Evolutionary conservation across 92 coral and sea anemone species (phyloP).

Genomic region (Montipora capitata): DNA sequence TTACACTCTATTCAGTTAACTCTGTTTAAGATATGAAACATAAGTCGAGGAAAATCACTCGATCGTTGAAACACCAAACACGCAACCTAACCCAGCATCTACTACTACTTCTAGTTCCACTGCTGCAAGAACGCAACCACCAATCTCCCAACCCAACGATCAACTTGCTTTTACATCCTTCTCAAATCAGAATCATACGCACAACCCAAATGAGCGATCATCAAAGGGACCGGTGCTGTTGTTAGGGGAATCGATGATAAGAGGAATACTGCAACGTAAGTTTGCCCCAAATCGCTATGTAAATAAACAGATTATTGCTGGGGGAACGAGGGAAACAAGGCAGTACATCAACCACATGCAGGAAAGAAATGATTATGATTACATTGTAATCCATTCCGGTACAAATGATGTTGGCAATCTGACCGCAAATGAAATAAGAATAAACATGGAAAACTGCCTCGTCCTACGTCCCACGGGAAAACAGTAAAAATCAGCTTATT

Average conservation of each 20-base stretch:
- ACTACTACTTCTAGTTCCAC: no score
- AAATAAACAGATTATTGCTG: slow-evolving; percentile 6
- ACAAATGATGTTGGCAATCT: neutral
- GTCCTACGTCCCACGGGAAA: slow-evolving; percentile 8
- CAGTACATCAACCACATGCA: neutral
- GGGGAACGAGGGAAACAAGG: neutral
- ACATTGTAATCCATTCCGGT: neutral
- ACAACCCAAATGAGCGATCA: neutral
- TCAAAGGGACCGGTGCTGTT: neutral
- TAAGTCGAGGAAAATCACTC: no score
- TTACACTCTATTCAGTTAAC: no score
- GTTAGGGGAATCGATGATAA: neutral
- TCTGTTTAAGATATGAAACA: no score
- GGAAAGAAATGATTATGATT: neutral
- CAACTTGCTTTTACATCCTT: slow-evolving; percentile 12
- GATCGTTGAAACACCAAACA: no score
- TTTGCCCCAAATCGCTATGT: neutral
- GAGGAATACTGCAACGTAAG: no score
- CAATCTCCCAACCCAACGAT: neutral
- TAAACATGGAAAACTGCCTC: slow-evolving; percentile 12
- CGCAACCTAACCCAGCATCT: no score
- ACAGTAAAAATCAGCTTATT: neutral
- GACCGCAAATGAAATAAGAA: neutral
- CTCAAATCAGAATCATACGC: slow-evolving; percentile 10
- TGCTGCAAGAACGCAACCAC: neutral